Evolutionary conservation across 2,113 vertebrate species (phyloP).

Genomic region (Halichoeres trimaculatus): DNA sequence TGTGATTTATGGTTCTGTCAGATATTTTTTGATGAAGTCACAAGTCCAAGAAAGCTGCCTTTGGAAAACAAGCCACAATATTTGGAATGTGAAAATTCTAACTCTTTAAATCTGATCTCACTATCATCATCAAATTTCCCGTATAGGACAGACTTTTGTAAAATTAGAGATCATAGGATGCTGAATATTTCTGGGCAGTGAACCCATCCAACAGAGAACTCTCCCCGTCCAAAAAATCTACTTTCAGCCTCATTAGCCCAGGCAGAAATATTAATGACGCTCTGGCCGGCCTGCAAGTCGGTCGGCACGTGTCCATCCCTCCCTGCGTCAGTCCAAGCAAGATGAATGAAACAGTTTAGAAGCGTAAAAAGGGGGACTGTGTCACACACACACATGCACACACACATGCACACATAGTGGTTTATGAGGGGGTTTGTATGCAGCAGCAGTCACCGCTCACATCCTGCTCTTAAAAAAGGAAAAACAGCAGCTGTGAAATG

Average conservation of each 20-base stretch:
- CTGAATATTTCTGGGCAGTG: neutral
- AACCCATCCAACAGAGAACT: neutral
- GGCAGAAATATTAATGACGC: neutral
- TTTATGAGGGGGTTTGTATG: neutral
- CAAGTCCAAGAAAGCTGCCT: too few species aligned
- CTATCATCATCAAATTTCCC: neutral
- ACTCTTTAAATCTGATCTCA: too few species aligned
- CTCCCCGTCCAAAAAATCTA: neutral
- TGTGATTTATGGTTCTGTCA: too few species aligned
- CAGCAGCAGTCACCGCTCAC: neutral
- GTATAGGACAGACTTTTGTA: neutral
- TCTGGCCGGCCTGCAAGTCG: neutral
- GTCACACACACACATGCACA: neutral
- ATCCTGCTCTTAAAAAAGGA: neutral
- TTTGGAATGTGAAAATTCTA: too few species aligned
- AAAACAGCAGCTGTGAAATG: neutral
- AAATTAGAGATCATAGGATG: neutral
- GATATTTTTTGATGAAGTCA: too few species aligned
- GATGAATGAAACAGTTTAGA: neutral
- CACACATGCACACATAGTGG: neutral
- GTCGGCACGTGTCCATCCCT: neutral
- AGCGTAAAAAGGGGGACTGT: neutral
- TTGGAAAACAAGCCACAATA: too few species aligned
- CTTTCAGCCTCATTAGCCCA: neutral
- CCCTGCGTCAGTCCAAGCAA: neutral